Percentiles rank a stretch among this genome's conserved stretches.
Evolutionary conservation across 2,888 invertebrate species (phyloP).

Genomic region (Patella caerulea): DNA sequence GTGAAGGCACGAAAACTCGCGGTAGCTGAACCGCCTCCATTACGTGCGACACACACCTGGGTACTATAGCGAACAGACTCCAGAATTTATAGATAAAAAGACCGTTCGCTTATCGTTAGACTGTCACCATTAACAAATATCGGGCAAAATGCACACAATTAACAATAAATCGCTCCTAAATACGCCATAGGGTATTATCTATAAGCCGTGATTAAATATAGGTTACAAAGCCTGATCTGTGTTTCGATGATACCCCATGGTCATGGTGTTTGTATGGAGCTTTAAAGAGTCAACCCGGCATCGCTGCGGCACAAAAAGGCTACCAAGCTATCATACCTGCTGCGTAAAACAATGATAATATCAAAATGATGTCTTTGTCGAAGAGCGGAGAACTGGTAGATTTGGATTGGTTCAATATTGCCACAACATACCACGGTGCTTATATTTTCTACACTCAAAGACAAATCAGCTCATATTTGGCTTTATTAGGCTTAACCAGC

Average conservation of each 20-base stretch:
- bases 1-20: no score
- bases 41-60: no score
- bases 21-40: no score
- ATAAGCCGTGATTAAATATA: constrained; percentile 21
- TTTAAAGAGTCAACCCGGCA: not conserved
- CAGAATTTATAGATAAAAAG: no score
- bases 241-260: not conserved
- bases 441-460: no score
- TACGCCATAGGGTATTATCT: constrained; percentile 17
- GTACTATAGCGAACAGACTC: no score
- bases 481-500: constrained; percentile 6
- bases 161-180: constrained; percentile 23
- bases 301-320: not conserved
- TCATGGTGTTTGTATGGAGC: not conserved
- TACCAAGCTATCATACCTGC: not conserved
- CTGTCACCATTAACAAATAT: not conserved
- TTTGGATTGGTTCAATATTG: no score
- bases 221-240: not conserved
- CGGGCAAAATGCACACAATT: constrained; percentile 22
- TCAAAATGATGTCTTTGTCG: constrained; percentile 1
- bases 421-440: no score
- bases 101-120: no score
- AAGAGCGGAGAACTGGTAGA: no score
- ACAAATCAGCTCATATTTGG: not conserved
- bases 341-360: not conserved